phyloP scores from a whole-genome alignment of 2,113 vertebrate species.

The Otolemur garnettii region DNA sequence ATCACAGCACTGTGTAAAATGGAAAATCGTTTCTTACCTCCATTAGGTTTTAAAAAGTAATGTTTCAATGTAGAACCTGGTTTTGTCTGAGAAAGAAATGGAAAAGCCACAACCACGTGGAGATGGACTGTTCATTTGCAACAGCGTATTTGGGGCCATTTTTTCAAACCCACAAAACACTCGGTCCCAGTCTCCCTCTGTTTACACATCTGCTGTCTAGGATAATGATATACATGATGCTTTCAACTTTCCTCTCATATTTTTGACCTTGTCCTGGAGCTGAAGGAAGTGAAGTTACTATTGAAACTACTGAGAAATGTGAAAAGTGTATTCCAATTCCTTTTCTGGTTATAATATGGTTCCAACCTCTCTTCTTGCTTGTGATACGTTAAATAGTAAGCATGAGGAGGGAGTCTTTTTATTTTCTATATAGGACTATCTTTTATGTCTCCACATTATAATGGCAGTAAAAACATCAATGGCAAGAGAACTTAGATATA shows the following conservation, averaged over 20 bases:
- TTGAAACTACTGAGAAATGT: neutral
- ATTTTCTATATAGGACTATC: slow-evolving; percentile 27
- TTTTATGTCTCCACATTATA: slow-evolving; percentile 43
- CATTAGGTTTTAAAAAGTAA: neutral
- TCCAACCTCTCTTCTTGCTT: neutral
- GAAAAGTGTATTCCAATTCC: slow-evolving; percentile 8
- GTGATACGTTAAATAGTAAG: slow-evolving; percentile 27
- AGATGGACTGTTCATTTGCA: neutral
- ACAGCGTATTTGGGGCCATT: neutral
- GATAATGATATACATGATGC: neutral
- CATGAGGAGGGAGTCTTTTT: neutral
- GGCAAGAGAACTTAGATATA: slow-evolving; percentile 26
- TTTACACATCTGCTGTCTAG: neutral
- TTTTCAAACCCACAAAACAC: neutral
- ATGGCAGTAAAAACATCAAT: slow-evolving; percentile 39
- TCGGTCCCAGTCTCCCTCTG: neutral
- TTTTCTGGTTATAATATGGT: slow-evolving; percentile 31
- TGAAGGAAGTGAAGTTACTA: neutral
- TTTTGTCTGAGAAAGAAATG: slow-evolving; percentile 7
- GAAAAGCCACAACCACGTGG: neutral
- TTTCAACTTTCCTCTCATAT: neutral
- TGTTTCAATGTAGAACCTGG: slow-evolving; percentile 6
- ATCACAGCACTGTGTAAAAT: neutral
- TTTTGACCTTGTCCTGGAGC: slow-evolving; percentile 14
- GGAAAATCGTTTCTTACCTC: neutral